Conservation (phyloP, 2,888 invertebrate genomes). For the Pelosia muscerda region DNA sequence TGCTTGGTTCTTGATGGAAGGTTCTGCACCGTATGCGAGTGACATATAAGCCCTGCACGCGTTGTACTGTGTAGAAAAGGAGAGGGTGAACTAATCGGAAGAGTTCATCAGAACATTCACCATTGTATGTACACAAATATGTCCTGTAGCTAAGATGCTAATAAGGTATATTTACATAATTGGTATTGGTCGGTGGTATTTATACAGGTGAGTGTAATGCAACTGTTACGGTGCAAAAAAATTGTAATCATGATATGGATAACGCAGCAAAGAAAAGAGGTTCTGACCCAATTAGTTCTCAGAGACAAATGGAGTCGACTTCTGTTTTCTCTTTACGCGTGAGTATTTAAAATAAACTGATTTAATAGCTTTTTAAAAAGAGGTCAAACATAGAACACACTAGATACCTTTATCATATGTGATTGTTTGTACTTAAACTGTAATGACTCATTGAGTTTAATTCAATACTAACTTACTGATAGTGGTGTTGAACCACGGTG, state of each 20-base stretch:
- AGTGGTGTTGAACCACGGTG: constrained; percentile 2
- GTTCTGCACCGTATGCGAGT: too few relatives aligned
- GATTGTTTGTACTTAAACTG: constrained; percentile 10
- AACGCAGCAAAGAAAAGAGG: too few relatives aligned
- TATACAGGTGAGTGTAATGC: too few relatives aligned
- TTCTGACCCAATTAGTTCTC: too few relatives aligned
- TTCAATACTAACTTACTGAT: constrained; percentile 20
- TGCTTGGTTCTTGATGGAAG: too few relatives aligned
- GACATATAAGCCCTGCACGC: too few relatives aligned
- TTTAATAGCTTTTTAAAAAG: not conserved
- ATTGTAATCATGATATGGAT: too few relatives aligned
- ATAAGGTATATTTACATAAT: not conserved
- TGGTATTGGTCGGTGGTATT: constrained; percentile 1
- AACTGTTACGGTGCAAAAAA: too few relatives aligned
- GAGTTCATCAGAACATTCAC: too few relatives aligned
- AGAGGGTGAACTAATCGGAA: too few relatives aligned
- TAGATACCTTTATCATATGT: constrained; percentile 7
- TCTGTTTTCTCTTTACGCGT: not conserved
- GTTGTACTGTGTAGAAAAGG: too few relatives aligned
- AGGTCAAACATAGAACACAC: not conserved
- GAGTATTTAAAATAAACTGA: not conserved
- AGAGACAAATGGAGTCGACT: too few relatives aligned
- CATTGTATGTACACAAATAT: not conserved
- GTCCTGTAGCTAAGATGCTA: not conserved
- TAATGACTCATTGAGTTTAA: constrained; percentile 12